Conservation (phyloP, 2,888 invertebrate species). For the Sussaba pulchella region DNA sequence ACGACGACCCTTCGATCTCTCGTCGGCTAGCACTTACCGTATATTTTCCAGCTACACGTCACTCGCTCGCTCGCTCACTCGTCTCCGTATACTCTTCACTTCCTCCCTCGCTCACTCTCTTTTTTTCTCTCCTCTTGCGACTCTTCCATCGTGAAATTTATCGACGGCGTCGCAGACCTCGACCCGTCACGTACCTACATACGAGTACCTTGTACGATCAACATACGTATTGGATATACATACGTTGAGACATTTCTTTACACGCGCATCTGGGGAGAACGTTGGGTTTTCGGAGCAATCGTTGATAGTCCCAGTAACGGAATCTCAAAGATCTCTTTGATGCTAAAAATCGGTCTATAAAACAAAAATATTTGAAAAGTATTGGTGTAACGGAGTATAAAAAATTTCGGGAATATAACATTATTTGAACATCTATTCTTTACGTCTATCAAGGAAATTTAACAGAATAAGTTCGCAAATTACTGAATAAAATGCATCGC, state of each 20-base stretch:
- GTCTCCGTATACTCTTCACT: not conserved
- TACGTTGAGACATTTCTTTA: constrained; percentile 27
- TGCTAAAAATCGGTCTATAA: constrained; percentile 12
- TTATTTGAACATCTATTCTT: too few species aligned
- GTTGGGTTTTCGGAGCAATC: not conserved
- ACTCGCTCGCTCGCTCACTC: constrained; percentile 34
- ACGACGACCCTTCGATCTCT: constrained; percentile 67
- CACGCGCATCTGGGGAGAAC: constrained; percentile 22
- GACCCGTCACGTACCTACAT: constrained; percentile 42
- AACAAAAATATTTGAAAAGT: too few species aligned
- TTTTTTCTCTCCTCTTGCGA: not conserved
- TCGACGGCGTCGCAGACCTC: constrained; percentile 62
- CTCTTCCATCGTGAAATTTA: constrained; percentile 64
- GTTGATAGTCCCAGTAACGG: not conserved
- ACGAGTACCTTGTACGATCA: not conserved
- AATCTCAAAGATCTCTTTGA: not conserved
- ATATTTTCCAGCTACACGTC: constrained; percentile 65
- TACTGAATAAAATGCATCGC: too few species aligned
- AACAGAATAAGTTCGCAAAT: too few species aligned
- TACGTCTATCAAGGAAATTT: too few species aligned
- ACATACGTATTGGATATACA: constrained; percentile 15
- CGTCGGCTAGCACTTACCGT: constrained; percentile 71
- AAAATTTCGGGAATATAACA: too few species aligned
- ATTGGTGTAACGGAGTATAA: too few species aligned
- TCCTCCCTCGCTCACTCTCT: constrained; percentile 28